These are phyloP conservation scores for Drosophila setifemur DNA, from an alignment of 1,140 invertebrate genomes.

Conservation along the genomic window DNA sequence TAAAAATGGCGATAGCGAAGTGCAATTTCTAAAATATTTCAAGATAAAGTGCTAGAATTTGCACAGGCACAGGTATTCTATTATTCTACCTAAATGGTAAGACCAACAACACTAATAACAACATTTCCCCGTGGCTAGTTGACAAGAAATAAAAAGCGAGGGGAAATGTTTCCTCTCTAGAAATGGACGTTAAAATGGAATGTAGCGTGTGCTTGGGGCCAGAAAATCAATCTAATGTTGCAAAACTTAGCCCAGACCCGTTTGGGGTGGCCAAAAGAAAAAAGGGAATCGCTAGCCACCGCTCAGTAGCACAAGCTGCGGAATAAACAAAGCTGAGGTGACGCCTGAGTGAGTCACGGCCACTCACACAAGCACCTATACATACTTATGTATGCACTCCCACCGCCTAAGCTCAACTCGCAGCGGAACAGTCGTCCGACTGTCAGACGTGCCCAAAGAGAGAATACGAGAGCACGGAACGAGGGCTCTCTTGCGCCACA, in stretches of 20 bases:
- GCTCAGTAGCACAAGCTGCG: conserved; percentile 22
- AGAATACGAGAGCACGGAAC: not conserved
- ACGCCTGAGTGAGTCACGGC: conserved; percentile 77
- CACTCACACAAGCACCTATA: conserved; percentile 27
- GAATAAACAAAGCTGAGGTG: conserved; percentile 61
- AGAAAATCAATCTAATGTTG: conserved; percentile 25
- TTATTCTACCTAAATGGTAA: not conserved
- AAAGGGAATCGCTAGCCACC: conserved; percentile 1
- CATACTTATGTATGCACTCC: not conserved
- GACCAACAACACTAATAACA: not conserved
- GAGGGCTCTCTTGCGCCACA: conserved; percentile 12
- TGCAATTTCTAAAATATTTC: no score
- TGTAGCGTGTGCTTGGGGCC: no score
- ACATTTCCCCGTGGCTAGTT: no score
- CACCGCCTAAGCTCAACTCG: conserved; percentile 2
- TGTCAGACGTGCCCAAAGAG: conserved; percentile 5
- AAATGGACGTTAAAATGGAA: no score
- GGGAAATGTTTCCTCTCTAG: no score
- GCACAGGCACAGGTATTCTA: not conserved
- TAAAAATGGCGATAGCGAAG: no score
- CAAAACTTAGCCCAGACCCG: conserved; percentile 4
- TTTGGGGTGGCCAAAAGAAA: conserved; percentile 11
- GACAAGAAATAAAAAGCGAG: no score
- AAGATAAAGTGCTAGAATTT: no score
- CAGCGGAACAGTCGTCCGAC: conserved; percentile 15